These are phyloP conservation scores for Meteorus sp. DNA, from an alignment of 1,140 invertebrate species.

Conservation along the genomic window DNA sequence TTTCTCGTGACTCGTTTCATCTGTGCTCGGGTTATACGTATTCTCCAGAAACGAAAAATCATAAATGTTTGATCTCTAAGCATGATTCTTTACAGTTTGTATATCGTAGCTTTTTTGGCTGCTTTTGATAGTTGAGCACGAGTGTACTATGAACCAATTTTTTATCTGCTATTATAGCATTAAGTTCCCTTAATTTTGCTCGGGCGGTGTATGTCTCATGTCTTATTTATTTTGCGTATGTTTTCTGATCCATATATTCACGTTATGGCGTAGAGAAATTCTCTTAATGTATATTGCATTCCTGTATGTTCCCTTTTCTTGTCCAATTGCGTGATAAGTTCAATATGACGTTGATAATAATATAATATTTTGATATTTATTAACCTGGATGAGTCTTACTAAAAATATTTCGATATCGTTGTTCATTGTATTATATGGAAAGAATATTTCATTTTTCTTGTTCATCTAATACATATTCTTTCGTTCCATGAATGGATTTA, in stretches of 20 bases:
- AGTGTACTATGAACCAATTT: conserved; percentile 37
- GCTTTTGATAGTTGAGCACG: conserved; percentile 59
- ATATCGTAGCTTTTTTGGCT: conserved; percentile 58
- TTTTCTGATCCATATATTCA: conserved; percentile 40
- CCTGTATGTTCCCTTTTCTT: not conserved
- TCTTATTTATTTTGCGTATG: conserved; percentile 49
- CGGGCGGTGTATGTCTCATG: conserved; percentile 59
- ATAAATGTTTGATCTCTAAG: conserved; percentile 49
- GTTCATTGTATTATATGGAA: not conserved
- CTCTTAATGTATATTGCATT: conserved; percentile 2
- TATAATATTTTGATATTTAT: not conserved
- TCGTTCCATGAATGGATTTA: not conserved
- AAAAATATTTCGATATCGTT: not conserved
- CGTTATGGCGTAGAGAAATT: not conserved
- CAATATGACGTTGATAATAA: not conserved
- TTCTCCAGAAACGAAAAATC: conserved; percentile 29
- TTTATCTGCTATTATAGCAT: conserved; percentile 44
- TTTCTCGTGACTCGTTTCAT: conserved; percentile 13
- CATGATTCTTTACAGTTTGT: conserved; percentile 57
- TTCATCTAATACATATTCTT: not conserved
- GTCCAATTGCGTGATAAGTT: not conserved
- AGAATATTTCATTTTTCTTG: too few relatives aligned
- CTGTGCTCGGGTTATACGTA: conserved; percentile 32
- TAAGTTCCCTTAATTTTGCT: conserved; percentile 53
- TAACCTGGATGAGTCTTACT: not conserved